Base-by-base conservation (phyloP, 2,797 vertebrate species). In the Artibeus jamaicensis region DNA sequence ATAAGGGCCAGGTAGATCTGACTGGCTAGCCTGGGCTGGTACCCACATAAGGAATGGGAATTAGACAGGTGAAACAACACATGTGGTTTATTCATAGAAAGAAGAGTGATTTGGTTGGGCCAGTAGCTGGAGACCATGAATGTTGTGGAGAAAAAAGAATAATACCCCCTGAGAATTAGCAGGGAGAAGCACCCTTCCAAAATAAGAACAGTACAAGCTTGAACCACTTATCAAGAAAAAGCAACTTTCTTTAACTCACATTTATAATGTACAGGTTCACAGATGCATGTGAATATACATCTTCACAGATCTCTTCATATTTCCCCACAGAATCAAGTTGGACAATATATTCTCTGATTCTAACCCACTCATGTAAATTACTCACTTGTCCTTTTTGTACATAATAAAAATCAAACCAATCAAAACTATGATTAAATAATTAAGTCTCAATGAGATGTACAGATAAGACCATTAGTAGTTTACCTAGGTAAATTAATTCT, bases 401-500 rank as follows among this genome's bases (percentile, higher is more conserved):
- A 46, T 71, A 29, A 85, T 82, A 29, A 90, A 96, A 77, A 88
- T 87, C 57, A 94, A 84, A 46, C 29, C 42, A 96, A 68, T 21
- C 14, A 65, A 81, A 78, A 53, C 57, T 93, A 5, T 16, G 22
- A 65, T 89, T 86, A 37, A 91, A 84, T 83, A 77, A 93, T 87
- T 76, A 48, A 93, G 18, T 48, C 29, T 67, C 50, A 55, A 10
- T 76, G 48, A 32, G 11, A 39, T 55, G 5, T 85, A 57, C 11
- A 3, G 22, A 67, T 88, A 91, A 85, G n/a, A 24, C 16, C 48
- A 50, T 82, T 39, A 37, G 59, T 53, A 34, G 32, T 37, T 37
- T 95, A 74, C 26, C 22, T 73, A 85, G 46, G 29, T 88, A 79
- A 96, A 87, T 90, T 89, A 94, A 94, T 74, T 82, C 50, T 55